Base-by-base conservation (phyloP, 1,140 invertebrate genomes). In the Nymphalis io region DNA sequence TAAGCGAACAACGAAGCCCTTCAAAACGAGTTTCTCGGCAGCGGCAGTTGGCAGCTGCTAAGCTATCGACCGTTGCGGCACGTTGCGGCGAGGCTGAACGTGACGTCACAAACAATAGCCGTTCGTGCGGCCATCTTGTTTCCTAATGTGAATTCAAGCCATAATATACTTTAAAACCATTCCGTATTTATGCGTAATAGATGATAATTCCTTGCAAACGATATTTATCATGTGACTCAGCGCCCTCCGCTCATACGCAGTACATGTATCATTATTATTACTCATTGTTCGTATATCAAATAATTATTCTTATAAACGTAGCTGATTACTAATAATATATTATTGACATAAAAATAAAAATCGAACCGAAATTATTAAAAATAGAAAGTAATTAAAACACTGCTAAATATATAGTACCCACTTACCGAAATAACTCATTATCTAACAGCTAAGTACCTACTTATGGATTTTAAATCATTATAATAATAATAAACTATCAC, bases 91-190 rank as follows among this genome's bases (percentile, higher is more conserved):
- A 63, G 64, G 68, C 20, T 21, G 12, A n/a, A 4, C 48, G 16
- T 68, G 69, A 72, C 73, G 61, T 77, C 73, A 74, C 39, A 46
- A 66, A 60, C 42, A 64, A 62, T 70, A 38, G 58, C 57, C 48
- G 60, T 57, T 60, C n/a, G 42, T 10, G 65, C 18, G 20, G 70
- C 76, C 76, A 75, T 78, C 27, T 77, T 77, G 51, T 57, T 70
- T 68, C 16, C 23, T 15, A 23, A 21, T 12, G 3, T 18, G 10
- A 27, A 55, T 6, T 6, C 51, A 55, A 12, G 39, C 13, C 8
- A 60, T 44, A 60, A 60, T 44, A 12, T 23, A 39, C 39, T 33
- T 44, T 60, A 60, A 3, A 21, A 55, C 15, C 51, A 55, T 55
- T 21, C 51, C 5, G 13, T 27, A 27, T 15, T 11, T 55, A 55